Base-by-base conservation (phyloP, 2,888 invertebrate genomes). In the Prionchulus punctatus region DNA sequence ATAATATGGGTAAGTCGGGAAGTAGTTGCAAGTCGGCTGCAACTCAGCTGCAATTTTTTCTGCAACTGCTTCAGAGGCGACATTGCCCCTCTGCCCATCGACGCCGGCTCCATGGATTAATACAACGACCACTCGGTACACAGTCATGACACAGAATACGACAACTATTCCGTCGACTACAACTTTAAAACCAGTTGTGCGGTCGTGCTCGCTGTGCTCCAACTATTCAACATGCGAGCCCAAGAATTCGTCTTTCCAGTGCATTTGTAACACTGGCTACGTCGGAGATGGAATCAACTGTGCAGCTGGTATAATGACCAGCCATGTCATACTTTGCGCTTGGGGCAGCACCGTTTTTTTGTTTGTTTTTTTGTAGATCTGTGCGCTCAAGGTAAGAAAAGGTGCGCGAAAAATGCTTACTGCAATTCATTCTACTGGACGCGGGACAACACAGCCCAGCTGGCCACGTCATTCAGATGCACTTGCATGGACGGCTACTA, bases 281-380 rank as follows among this genome's bases (percentile, higher is more conserved):
- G 28, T 49, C 27, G 50, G 50, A 7, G 30, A 49, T 28, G 50
- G 50, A 4, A 7, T 49, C 7, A 26, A 26, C 7, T 49, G 50
- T 28, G 50, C 30, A 26, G 50, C 28, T 26, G 50, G 50, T 49
- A n/a, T n/a, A n/a, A n/a, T n/a, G n/a, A n/a, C n/a, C n/a, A n/a
- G n/a, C n/a, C n/a, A n/a, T n/a, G n/a, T n/a, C n/a, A n/a, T n/a
- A n/a, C n/a, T n/a, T n/a, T n/a, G n/a, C n/a, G n/a, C n/a, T n/a
- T n/a, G n/a, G n/a, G n/a, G n/a, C n/a, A n/a, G n/a, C n/a, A n/a
- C n/a, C n/a, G n/a, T n/a, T n/a, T n/a, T n/a, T n/a, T n/a, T n/a
- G n/a, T n/a, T n/a, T n/a, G n/a, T n/a, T n/a, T n/a, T 45, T 45
- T n/a, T 23, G 23, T 23, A 45, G 45, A 45, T 23, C 18, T n/a